phyloP scores from a whole-genome alignment of 2,113 vertebrate species.

The Pelecanoides urinatrix region DNA sequence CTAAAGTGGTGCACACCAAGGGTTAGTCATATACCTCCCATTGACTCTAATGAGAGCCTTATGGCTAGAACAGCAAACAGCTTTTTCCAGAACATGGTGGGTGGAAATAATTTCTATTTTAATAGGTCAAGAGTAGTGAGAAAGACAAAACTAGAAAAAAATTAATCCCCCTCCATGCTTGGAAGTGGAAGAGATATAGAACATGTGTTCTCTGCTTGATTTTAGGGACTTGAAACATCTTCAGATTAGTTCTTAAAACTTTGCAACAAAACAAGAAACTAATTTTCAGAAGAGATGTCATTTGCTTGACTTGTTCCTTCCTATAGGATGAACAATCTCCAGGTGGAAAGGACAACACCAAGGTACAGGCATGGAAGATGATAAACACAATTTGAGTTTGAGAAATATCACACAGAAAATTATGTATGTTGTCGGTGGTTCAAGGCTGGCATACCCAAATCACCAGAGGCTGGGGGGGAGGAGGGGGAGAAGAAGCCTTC shows the following conservation, averaged over 20 bases:
- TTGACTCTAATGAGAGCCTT: conserved; percentile 53
- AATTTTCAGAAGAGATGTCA: neutral
- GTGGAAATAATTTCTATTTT: conserved; percentile 50
- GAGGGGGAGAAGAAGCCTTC: neutral
- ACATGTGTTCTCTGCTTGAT: neutral
- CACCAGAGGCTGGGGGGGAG: neutral
- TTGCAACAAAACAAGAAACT: neutral
- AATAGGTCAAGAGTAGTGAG: neutral
- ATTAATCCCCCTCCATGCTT: neutral
- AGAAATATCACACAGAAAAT: neutral
- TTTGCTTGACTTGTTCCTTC: neutral
- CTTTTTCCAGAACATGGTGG: conserved; percentile 56
- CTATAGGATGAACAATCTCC: neutral
- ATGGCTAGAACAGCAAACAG: conserved; percentile 18
- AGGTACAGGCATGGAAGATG: neutral
- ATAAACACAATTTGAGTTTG: neutral
- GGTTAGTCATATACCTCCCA: conserved; percentile 44
- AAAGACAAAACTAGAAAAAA: neutral
- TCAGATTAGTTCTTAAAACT: neutral
- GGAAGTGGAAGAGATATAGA: neutral
- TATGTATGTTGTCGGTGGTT: neutral
- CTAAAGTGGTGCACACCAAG: neutral
- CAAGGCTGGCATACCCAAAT: neutral
- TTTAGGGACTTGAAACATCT: neutral
- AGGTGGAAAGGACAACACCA: neutral